Base-by-base conservation (phyloP, 2,888 invertebrate species). In the Crocallis elinguaria region DNA sequence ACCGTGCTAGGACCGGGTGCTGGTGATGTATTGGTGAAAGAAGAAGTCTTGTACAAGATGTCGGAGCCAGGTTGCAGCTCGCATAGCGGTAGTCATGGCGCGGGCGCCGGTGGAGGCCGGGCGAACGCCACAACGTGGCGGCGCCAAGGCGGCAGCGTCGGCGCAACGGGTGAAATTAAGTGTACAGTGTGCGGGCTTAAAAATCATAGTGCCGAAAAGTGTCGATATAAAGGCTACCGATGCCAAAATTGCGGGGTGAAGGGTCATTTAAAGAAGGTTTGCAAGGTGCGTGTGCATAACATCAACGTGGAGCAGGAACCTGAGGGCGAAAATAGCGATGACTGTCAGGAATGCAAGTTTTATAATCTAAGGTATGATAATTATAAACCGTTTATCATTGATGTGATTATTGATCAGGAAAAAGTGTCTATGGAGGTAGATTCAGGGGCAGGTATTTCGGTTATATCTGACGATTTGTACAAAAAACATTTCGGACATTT, bases 221-320 rank as follows among this genome's bases (percentile, higher is more conserved):
- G 59, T 37, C 30, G 45, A 12, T 59, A 36, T 38, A 51, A 49
- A 29, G 45, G 19, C 27, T 54, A 54, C 21, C 27, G 16, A 37
- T 57, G 53, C 21, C 43, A 33, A 33, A 38, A 4, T 7, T 57
- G 58, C 30, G 58, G 55, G 4, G 7, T 13, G 7, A 54, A 51
- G 17, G 58, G 58, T 2, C 52, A 57, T 45, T 17, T 57, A 14
- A 49, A 53, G 16, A 57, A 57, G 25, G 42, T 53, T 21, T 54
- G 19, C 11, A 33, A 33, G 9, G 13, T 16, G 13, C 14, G 16
- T 5, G 16, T 33, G 33, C 12, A 33, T 16, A 16, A 13, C 7
- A 33, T 33, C 8, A 16, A 11, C 11, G 14, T 13, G 16, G 33
- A 16, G 9, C 14, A 29, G n/a, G 19, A 9, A 3, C 0, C 12